Base-by-base conservation (phyloP, 2,113 vertebrate species). In the Brienomyrus longianalis region DNA sequence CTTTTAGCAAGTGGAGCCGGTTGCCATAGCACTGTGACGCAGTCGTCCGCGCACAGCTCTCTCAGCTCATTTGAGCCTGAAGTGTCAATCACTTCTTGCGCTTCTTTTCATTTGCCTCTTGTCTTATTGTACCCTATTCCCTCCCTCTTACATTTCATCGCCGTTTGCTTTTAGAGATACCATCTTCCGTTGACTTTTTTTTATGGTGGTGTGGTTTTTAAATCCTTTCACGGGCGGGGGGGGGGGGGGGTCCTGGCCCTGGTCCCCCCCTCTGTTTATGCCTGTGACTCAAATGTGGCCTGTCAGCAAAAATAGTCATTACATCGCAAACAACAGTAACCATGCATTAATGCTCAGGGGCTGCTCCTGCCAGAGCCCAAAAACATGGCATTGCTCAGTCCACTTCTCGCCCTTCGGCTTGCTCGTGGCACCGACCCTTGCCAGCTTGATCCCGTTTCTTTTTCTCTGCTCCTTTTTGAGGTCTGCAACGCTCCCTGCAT, bases 1-100 rank as follows among this genome's bases (percentile, higher is more conserved):
- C 91, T 92, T 48, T 88, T 89, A 89, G 91, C 92, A 89, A 92
- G 70, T 87, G n/a, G 45, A 35, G 1, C 91, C 91, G 5, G 93
- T 95, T 94, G 93, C 92, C 92, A 94, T 95, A 94, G 93, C 91
- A n/a, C 83, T 52, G 90, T 93, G 93, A 93, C 86, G 91, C 92
- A 91, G 50, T 21, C n/a, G 15, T 66, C 77, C 84, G 88, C 91
- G 5, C 21, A 23, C 77, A 7, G 10, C 15, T 45, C 31, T 45
- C 13, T 2, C 39, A 5, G 15, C 19, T 83, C 19, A 19, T 80
- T 31, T 80, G 62, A 70, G n/a, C 74, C 31, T 43, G 35, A 35
- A 35, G 31, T 43, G 74, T 80, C 74, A 80, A 7, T 80, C 74
- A 80, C 74, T 17, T 11, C 15, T 43, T 8, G 35, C 0, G 1